Evolutionary conservation across 2,888 invertebrate genomes (phyloP).

Genomic region (Athalia rosae): DNA sequence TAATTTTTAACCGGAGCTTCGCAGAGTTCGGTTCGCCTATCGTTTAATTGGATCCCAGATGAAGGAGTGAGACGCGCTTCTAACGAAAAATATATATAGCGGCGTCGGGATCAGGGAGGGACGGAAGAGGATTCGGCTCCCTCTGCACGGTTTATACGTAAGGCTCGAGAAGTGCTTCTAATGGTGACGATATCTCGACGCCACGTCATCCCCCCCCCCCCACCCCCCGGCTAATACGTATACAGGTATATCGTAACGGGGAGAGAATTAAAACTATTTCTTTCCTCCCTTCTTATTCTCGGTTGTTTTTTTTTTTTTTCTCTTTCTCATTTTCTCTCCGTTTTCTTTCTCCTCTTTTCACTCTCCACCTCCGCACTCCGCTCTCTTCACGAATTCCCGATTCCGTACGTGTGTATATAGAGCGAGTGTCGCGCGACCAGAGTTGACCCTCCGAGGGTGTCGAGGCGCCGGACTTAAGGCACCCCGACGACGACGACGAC

Average conservation of each 20-base stretch:
- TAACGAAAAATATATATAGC: background rate
- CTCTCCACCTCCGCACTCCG: constrained; percentile 16
- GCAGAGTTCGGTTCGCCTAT: constrained; percentile 63
- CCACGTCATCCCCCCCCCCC: constrained; percentile 44
- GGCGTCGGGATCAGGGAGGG: background rate
- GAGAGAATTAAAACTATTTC: no score
- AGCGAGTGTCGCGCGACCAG: constrained; percentile 37
- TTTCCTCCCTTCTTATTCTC: no score
- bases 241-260: no score
- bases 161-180: constrained; percentile 28
- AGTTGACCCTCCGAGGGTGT: constrained; percentile 14
- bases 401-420: background rate
- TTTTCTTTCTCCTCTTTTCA: no score
- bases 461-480: background rate
- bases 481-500: background rate
- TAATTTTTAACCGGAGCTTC: constrained; percentile 65
- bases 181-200: constrained; percentile 42
- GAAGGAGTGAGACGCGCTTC: constrained; percentile 56
- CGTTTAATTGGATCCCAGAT: constrained; percentile 68
- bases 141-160: background rate
- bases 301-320: no score
- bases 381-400: constrained; percentile 36
- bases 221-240: background rate
- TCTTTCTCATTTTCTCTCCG: no score
- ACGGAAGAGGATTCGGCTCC: background rate